Base-by-base conservation (phyloP, 2,888 invertebrate genomes). In the Lottia gigantea region DNA sequence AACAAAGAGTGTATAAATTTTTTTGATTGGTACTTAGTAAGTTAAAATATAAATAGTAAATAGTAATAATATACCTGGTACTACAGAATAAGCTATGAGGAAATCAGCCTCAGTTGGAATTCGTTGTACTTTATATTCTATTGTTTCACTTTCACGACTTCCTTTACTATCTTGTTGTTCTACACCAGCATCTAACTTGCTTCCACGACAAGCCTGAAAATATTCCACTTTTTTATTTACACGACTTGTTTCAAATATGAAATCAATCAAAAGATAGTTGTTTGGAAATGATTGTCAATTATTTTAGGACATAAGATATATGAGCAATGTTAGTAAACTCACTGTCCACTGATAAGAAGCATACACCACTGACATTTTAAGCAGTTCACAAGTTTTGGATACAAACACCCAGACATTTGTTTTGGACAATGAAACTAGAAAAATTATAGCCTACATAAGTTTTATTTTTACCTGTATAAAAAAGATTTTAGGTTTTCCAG, bases 401-500 rank as follows among this genome's bases (percentile, higher is more conserved):
- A 31, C 31, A 31, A 31, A 31, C 6, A 31, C 3, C 31, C 2
- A 31, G 40, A 40, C 1, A 40, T 11, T 11, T 40, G 40, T 3
- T 40, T 40, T 40, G 11, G 11, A 40, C 1, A 40, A 8, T 40
- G 40, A 40, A 40, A 11, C 40, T 8, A 31, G 6, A 2, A 31
- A 31, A 2, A 31, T 40, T 40, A 6, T 31, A 4, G 2, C 6
- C 6, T 40, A 40, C 40, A 40, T 40, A 8, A 40, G 11, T 40
- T 1, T 8, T 4, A 31, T 40, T 40, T 40, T 66, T 70, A 92
- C 92, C 89, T 93, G 93, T 78, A 93, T 91, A 78, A 93, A 92
- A 85, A 93, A 93, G 46, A 93, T 78, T 84, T 93, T 94, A 0
- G 93, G 95, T 88, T 95, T 96, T 46, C 96, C 97, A 80, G 95